Conservation (phyloP, 2,797 vertebrate genomes). For the Cetoscarus ocellatus region DNA sequence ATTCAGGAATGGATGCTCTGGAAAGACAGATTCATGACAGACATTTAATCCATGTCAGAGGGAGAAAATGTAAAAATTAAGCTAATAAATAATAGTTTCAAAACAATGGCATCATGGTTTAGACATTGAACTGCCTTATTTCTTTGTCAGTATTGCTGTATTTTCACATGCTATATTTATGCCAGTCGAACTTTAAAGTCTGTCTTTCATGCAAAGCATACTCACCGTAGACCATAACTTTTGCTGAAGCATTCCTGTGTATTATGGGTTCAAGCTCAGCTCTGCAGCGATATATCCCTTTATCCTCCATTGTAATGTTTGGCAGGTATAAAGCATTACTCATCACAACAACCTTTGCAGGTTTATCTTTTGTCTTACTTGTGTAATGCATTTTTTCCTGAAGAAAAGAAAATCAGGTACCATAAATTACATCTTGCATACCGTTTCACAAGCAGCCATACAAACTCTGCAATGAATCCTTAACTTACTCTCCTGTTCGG, state of each 20-base stretch:
- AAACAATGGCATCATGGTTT: neutral
- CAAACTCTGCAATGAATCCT: neutral
- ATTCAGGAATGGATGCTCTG: constrained; percentile 89
- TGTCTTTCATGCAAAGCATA: constrained; percentile 16
- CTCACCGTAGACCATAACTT: constrained; percentile 86
- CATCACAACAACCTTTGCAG: fast-evolving
- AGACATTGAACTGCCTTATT: neutral
- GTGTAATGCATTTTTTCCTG: constrained; percentile 61
- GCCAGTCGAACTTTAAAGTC: neutral
- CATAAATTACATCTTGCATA: neutral
- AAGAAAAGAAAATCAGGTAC: constrained; percentile 38
- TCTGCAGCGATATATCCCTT: constrained; percentile 85
- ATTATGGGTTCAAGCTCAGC: constrained; percentile 42
- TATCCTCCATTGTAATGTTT: constrained; percentile 85
- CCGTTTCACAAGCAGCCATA: no score
- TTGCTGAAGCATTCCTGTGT: constrained; percentile 54
- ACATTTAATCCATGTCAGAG: neutral
- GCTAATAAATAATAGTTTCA: neutral
- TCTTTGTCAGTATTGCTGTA: neutral
- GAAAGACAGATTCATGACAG: constrained; percentile 42
- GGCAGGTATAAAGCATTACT: constrained; percentile 75
- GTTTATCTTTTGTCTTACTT: fast-evolving
- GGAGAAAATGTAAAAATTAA: neutral
- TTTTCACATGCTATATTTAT: no score
- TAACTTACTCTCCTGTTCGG: constrained; percentile 78